Evolutionary conservation across 2,113 vertebrate genomes (phyloP), one percentile per base, ranked within the genome.

Genomic region (Anthoscopus minutus): DNA sequence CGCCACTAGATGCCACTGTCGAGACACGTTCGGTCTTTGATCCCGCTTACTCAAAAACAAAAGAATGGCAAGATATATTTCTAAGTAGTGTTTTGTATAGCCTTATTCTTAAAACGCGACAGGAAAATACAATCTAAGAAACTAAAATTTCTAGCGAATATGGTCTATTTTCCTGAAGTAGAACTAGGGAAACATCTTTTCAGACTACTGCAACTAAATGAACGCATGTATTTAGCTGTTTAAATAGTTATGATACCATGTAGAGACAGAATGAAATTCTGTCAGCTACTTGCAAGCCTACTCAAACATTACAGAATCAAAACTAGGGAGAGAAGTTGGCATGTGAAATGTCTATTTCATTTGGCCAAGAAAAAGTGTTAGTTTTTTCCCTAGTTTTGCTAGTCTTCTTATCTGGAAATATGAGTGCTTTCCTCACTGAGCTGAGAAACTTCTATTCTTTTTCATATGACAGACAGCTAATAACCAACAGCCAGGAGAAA

Each of bases 1-100:
- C 9, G 54, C 92, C 98, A 96, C 97, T 96, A 98, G 98, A 93
- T 98, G 98, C 44, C 97, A 94, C 91, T 94, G 61, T 93, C 64
- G 83, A 95, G 56, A 96, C 88, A 86, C 8, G 13, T 84, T 96
- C 83, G 64, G 78, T 94, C 74, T 57, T 82, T n/a, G 48, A n/a
- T 37, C 9, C 9, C 3, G 3, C 47, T 57, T 27, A 42, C 15
- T 37, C 51, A 37, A 78, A 85, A 61, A 4, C 4, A 31, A 30
- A 61, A 25, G 56, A 37, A 21, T 4, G 7, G 19, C 33, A 58
- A 33, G 25, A 33, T 45, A 0, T 6, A 33, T 47, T 81, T 76
- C 5, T 33, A 33, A 47, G 25, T 6, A 44, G 31, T n/a, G 35
- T 57, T 94, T 88, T 61, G 15, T 13, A 79, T 65, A 72, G 27